Conservation (phyloP, 2,113 vertebrate genomes). For the Tyto alba region DNA sequence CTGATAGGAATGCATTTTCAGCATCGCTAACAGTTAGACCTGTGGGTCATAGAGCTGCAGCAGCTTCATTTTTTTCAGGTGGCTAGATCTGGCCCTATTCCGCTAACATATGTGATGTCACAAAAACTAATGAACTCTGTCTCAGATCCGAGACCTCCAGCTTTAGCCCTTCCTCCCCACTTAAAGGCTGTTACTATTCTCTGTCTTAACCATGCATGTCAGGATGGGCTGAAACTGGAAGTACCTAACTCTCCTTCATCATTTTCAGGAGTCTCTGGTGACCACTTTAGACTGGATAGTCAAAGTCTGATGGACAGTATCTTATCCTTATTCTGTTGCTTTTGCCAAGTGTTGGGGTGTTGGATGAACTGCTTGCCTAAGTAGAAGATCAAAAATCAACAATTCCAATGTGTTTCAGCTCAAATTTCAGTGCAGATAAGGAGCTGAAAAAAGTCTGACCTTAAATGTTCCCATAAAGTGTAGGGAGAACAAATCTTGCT, state of each 20-base stretch:
- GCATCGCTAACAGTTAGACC: accelerated
- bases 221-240: neutral
- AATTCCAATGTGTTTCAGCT: neutral
- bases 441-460: neutral
- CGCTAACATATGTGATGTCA: neutral
- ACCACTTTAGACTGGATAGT: neutral
- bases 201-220: neutral
- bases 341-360: neutral
- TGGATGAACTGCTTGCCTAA: neutral
- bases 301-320: neutral
- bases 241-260: neutral
- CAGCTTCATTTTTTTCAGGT: neutral
- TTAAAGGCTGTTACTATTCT: neutral
- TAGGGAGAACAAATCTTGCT: neutral
- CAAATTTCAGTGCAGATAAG: neutral
- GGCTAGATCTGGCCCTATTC: neutral
- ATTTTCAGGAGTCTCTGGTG: neutral
- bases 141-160: neutral
- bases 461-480: neutral
- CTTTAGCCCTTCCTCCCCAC: neutral
- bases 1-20: neutral
- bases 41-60: neutral
- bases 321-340: neutral
- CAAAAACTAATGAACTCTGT: neutral
- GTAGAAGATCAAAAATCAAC: neutral